Base-by-base conservation (phyloP, 2,797 vertebrate species). In the Channallabes apus region DNA sequence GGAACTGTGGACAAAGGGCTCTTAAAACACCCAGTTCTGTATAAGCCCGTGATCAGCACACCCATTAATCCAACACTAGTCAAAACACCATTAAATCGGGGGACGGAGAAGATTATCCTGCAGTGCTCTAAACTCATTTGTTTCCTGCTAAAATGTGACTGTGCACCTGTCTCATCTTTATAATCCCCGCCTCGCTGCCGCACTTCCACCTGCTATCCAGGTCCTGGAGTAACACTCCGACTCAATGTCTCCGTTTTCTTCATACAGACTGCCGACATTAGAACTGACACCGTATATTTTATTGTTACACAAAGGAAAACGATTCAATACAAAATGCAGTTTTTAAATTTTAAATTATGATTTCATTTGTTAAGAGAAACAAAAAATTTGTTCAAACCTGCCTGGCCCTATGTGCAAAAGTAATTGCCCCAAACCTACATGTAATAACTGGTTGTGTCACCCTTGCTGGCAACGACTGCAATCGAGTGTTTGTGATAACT, bases 81-180 rank as follows among this genome's bases (percentile, higher is more conserved):
- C 76, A 29, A 32, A 75, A 75, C 71, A 73, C n/a, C 38, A 72
- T 72, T 72, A 12, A 46, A 38, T 72, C 22, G n/a, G 69, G 22
- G 41, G 69, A 54, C 29, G 54, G 14, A 76, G 51, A 27, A 20
- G 58, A 29, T 58, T 59, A 27, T 58, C 27, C 17, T 20, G 4
- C 27, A 29, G 11, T 56, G 73, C 51, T 58, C 54, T 32, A 1
- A 77, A 32, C 15, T n/a, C 56, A 18, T 29, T 20, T 32, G 73
- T 58, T 58, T 32, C 73, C 54, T 58, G 7, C 17, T 76, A 56
- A 27, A 76, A 29, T 56, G 15, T 54, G 24, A 56, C 51, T 51
- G 24, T 75, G 14, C 72, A 54, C 54, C 73, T 58, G 27, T 77
- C 46, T 77, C 27, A 20, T 15, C 14, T 77, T 29, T 18, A 77